Conservation (phyloP, 2,113 vertebrate species). For the Callionymus lyra region DNA sequence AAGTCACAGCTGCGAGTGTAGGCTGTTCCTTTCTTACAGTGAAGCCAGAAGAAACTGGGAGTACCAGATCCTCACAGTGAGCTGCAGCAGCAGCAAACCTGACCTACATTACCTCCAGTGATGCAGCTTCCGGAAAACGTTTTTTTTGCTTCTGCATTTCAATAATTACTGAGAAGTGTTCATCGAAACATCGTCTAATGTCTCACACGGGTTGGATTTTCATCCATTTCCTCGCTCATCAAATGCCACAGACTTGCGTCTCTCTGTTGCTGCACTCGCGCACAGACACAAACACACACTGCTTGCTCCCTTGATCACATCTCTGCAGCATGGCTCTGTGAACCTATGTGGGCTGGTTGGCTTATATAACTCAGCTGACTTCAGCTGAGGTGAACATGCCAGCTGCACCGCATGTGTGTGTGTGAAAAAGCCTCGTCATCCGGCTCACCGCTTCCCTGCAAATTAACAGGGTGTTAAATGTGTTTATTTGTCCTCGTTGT, state of each 20-base stretch:
- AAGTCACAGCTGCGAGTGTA: background rate
- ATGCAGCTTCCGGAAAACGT: too few relatives aligned
- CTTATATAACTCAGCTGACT: constrained; percentile 58
- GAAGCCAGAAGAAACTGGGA: constrained; percentile 4
- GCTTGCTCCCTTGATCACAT: constrained; percentile 24
- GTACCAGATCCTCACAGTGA: background rate
- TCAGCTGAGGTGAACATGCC: constrained; percentile 46
- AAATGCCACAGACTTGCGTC: too few relatives aligned
- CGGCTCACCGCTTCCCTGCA: constrained; percentile 19
- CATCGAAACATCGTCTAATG: too few relatives aligned
- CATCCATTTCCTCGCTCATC: constrained; percentile 2
- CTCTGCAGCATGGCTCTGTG: constrained; percentile 39
- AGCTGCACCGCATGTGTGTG: constrained; percentile 11
- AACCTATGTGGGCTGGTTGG: constrained; percentile 55
- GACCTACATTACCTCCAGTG: background rate
- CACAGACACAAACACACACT: constrained; percentile 6
- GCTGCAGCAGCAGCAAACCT: background rate
- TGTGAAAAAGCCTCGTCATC: constrained; percentile 8
- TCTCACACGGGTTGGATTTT: constrained; percentile 1
- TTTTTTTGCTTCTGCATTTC: too few relatives aligned
- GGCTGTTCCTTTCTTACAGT: background rate
- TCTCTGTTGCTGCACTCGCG: constrained; percentile 5
- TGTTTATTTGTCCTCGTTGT: constrained; percentile 29
- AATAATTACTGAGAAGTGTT: too few relatives aligned
- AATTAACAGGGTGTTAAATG: constrained; percentile 30